Conservation (phyloP, 1,140 invertebrate genomes). For the Lepidurus couesii region DNA sequence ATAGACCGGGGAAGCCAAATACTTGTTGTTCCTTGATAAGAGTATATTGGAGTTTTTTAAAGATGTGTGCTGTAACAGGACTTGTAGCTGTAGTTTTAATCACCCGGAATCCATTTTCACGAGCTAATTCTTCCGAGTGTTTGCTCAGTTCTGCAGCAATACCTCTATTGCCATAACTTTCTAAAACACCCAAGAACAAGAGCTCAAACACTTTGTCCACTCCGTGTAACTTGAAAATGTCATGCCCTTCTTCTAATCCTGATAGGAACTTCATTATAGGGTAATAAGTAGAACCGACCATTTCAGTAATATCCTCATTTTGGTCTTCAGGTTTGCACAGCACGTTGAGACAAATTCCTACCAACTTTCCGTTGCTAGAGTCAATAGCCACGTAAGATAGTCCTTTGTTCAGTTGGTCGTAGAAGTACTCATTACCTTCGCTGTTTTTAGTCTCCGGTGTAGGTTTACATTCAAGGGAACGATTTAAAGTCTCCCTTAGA, state of each 20-base stretch:
- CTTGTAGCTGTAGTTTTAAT: slow-evolving; percentile 24
- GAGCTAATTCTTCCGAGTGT: slow-evolving; percentile 10
- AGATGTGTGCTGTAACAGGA: background rate
- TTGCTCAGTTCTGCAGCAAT: slow-evolving; percentile 23
- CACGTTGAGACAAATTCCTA: slow-evolving; percentile 28
- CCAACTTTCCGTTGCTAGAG: slow-evolving; percentile 6
- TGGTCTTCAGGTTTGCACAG: slow-evolving; percentile 25
- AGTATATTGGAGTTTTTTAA: background rate
- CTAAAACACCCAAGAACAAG: slow-evolving; percentile 27
- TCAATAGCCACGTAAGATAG: slow-evolving; percentile 28
- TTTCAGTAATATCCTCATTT: background rate
- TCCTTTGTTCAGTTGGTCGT: slow-evolving; percentile 21
- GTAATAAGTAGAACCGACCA: background rate
- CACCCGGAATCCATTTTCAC: background rate
- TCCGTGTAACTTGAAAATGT: slow-evolving; percentile 24
- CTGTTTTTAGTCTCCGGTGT: background rate
- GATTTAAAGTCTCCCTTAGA: background rate
- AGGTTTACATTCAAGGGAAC: background rate
- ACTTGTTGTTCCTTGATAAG: background rate
- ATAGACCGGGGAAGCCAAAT: background rate
- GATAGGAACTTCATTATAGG: slow-evolving; percentile 21
- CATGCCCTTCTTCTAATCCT: slow-evolving; percentile 26
- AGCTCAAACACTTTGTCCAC: slow-evolving; percentile 29
- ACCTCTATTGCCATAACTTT: slow-evolving; percentile 5
- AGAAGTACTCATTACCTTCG: background rate